Evolutionary conservation across 2,888 invertebrate species (phyloP).

Genomic region (Orthosia gracilis): DNA sequence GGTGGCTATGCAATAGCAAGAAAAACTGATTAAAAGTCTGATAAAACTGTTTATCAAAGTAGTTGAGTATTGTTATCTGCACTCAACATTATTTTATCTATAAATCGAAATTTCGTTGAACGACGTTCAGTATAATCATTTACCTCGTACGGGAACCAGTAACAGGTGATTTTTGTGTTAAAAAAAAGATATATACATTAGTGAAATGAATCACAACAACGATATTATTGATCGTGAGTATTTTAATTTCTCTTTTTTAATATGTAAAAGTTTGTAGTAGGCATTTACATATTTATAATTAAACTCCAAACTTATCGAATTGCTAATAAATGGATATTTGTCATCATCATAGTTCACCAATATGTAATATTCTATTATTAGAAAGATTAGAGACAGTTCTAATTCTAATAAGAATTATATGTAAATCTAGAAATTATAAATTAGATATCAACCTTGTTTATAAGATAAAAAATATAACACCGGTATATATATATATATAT

Average conservation of each 20-base stretch:
- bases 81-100: conserved; percentile 35
- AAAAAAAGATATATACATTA: conserved; percentile 4
- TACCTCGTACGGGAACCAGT: conserved; percentile 24
- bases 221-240: conserved; percentile 36
- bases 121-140: conserved; percentile 28
- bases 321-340: not conserved
- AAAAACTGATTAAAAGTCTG: conserved; percentile 20
- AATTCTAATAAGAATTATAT: no score
- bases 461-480: no score
- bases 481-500: no score
- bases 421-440: no score
- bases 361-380: no score
- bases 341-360: not conserved
- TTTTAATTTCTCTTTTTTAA: not conserved
- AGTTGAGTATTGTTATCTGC: conserved; percentile 19
- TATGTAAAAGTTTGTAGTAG: no score
- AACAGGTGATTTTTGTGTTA: conserved; percentile 20
- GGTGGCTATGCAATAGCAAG: conserved; percentile 12
- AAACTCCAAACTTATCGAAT: not conserved
- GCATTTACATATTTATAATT: no score
- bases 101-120: conserved; percentile 41
- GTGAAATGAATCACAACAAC: conserved; percentile 48
- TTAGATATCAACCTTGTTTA: no score
- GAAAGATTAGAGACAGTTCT: no score
- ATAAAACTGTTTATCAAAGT: conserved; percentile 41